These are phyloP conservation scores for Mycteria americana DNA, from an alignment of 2,797 vertebrate species.

Conservation along the genomic window DNA sequence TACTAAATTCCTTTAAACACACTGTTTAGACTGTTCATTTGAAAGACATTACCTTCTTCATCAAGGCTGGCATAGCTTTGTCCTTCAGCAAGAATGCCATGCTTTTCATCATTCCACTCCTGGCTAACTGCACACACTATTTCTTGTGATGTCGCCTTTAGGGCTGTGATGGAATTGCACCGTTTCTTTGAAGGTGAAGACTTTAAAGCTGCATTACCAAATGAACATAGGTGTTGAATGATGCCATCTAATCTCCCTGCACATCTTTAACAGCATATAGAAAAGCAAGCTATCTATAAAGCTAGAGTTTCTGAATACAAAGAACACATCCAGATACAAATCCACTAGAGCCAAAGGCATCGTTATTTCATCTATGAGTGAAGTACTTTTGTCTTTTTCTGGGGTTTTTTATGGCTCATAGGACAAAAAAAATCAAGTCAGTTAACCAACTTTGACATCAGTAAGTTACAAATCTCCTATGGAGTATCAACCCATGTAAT, in stretches of 20 bases:
- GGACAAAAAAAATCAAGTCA: background rate
- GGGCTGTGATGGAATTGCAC: constrained; percentile 80
- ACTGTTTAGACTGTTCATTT: background rate
- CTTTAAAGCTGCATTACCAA: constrained; percentile 79
- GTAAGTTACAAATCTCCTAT: background rate
- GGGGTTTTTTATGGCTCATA: background rate
- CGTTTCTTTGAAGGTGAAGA: constrained; percentile 88
- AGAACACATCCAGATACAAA: background rate
- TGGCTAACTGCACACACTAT: constrained; percentile 82
- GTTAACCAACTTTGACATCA: background rate
- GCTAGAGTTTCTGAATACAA: background rate
- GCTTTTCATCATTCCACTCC: constrained; percentile 83
- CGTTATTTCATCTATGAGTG: background rate
- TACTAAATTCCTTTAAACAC: background rate
- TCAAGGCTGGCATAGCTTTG: constrained; percentile 93
- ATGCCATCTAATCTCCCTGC: background rate
- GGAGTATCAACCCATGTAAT: background rate
- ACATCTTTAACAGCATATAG: background rate
- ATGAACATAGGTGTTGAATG: background rate
- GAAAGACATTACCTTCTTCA: constrained; percentile 85
- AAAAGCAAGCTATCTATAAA: background rate
- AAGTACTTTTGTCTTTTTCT: background rate
- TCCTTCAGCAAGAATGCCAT: constrained; percentile 82
- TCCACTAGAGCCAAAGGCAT: background rate
- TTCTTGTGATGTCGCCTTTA: constrained; percentile 89